Conservation (phyloP, 2,888 invertebrate genomes). For the Heliconius ismenius region DNA sequence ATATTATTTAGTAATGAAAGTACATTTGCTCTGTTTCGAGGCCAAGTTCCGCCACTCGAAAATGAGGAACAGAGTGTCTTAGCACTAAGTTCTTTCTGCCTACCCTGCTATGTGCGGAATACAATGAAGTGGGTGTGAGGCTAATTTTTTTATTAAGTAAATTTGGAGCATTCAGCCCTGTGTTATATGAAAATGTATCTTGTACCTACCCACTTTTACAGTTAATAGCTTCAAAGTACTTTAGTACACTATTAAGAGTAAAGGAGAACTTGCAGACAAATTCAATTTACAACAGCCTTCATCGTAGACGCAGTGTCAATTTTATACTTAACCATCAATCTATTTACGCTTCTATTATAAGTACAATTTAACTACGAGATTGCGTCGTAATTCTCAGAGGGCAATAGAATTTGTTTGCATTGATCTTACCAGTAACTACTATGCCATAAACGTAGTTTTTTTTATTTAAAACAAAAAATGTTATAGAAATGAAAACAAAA, state of each 20-base stretch:
- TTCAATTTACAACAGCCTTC: constrained; percentile 78
- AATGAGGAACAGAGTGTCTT: too few species aligned
- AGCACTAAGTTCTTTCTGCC: too few species aligned
- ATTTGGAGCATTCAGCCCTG: too few species aligned
- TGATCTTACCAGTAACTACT: neutral
- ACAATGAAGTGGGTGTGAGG: constrained; percentile 59
- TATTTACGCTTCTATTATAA: constrained; percentile 73
- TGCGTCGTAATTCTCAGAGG: constrained; percentile 22
- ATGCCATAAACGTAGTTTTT: neutral
- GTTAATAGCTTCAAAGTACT: constrained; percentile 60
- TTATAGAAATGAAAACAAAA: too few species aligned
- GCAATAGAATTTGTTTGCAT: constrained; percentile 16
- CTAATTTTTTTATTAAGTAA: constrained; percentile 44
- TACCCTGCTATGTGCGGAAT: neutral
- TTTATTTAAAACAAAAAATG: too few species aligned
- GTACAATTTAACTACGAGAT: constrained; percentile 57
- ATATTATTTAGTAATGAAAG: constrained; percentile 45
- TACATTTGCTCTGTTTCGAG: constrained; percentile 42
- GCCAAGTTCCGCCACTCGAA: too few species aligned
- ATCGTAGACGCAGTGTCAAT: constrained; percentile 70
- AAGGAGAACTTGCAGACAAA: constrained; percentile 78
- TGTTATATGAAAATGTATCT: neutral
- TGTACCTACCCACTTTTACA: neutral
- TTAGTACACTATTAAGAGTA: constrained; percentile 75
- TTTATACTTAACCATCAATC: constrained; percentile 72